Evolutionary conservation across 1,140 invertebrate species (phyloP).

Genomic region (Papilio polyxenes): DNA sequence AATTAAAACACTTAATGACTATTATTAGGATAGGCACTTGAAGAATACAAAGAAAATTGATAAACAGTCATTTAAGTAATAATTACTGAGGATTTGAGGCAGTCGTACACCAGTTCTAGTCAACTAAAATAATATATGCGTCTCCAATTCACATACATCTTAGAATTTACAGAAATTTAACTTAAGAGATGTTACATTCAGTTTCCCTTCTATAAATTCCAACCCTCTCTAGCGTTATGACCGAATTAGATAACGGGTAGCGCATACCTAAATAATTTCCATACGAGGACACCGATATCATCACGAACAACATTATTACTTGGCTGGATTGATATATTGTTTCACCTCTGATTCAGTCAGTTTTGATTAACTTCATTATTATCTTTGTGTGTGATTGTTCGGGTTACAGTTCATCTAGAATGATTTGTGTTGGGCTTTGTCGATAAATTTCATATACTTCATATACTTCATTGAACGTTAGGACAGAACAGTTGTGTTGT

Average conservation of each 20-base stretch:
- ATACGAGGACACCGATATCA: conserved; percentile 21
- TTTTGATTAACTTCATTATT: conserved; percentile 12
- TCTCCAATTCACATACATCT: background rate
- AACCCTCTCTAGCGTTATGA: conserved; percentile 43
- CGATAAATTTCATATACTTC: no score
- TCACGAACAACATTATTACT: background rate
- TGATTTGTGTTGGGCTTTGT: background rate
- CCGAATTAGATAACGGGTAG: conserved; percentile 49
- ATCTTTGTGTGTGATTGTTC: background rate
- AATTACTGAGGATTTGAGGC: no score
- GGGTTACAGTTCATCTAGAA: background rate
- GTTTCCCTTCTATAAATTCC: conserved; percentile 44
- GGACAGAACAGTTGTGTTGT: no score
- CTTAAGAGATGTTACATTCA: background rate
- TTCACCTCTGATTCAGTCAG: background rate
- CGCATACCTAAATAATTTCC: conserved; percentile 40
- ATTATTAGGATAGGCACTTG: no score
- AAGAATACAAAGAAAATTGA: no score
- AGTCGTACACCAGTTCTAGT: no score
- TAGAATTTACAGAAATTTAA: background rate
- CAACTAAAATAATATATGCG: no score
- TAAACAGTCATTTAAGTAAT: no score
- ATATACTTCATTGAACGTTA: no score
- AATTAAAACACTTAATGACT: no score
- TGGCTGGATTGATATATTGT: conserved; percentile 17